Evolutionary conservation across 2,113 vertebrate genomes (phyloP).

Genomic region (Gracilinanus agilis): DNA sequence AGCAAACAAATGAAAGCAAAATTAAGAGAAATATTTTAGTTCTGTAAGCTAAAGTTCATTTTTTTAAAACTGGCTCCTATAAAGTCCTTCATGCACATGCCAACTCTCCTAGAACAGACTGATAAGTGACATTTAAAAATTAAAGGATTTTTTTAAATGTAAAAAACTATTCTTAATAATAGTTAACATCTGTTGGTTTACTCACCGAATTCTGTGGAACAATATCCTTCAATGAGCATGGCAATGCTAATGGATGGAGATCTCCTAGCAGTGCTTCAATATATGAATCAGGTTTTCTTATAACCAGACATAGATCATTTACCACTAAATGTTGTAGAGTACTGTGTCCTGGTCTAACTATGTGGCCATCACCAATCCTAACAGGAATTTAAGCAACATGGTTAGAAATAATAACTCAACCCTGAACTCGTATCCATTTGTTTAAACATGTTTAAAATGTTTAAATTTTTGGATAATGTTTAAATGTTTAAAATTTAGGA

Average conservation of each 20-base stretch:
- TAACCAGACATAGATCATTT: slow-evolving; percentile 77
- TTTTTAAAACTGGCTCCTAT: background rate
- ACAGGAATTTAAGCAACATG: slow-evolving; percentile 44
- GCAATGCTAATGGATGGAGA: slow-evolving; percentile 88
- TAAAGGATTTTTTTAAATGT: background rate
- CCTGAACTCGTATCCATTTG: slow-evolving; percentile 23
- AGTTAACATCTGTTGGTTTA: slow-evolving; percentile 19
- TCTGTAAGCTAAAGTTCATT: slow-evolving; percentile 27
- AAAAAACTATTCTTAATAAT: background rate
- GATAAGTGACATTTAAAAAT: background rate
- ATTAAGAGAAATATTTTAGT: slow-evolving; percentile 9
- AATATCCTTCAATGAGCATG: slow-evolving; percentile 92
- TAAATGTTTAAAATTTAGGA: slow-evolving; percentile 32
- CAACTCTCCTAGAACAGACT: background rate
- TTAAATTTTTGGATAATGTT: no score
- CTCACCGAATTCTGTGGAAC: slow-evolving; percentile 91
- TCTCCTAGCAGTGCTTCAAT: slow-evolving; percentile 78
- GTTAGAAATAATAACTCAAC: slow-evolving; percentile 54
- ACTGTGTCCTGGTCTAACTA: slow-evolving; percentile 51
- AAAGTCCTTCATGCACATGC: background rate
- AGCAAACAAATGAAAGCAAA: background rate
- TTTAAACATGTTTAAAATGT: slow-evolving; percentile 49
- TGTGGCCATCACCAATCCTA: slow-evolving; percentile 59
- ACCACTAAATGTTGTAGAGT: slow-evolving; percentile 52
- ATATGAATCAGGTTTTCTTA: slow-evolving; percentile 84